Evolutionary conservation across 2,797 vertebrate genomes (phyloP), one percentile per base, ranked within the genome.

Genomic region (Neosilurus hyrtlii): DNA sequence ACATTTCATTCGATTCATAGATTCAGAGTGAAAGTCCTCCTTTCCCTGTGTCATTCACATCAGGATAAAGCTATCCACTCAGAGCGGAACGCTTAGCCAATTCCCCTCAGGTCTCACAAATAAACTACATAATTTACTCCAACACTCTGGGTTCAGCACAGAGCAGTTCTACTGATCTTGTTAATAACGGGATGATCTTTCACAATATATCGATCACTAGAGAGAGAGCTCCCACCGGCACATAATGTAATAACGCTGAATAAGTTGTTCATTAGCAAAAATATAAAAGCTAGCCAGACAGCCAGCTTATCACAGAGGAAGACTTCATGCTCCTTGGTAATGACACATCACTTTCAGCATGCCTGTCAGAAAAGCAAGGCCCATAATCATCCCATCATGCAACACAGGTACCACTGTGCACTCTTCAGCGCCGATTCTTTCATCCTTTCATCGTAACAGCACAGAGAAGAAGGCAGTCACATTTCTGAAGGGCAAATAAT

Each of bases 351-450:
- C 91, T 92, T 89, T 90, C 83, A 93, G 92, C 95, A 95, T 95
- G 94, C 95, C 93, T 92, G 86, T 89, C 87, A 87, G 89, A 87
- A 89, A 89, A 93, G 92, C 94, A 92, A 93, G 91, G 89, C 91
- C 89, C 86, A 86, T 82, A 87, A 86, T 90, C 75, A 89, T 90
- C 90, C 90, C 90, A 77, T 92, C 95, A 95, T 95, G 94, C 95
- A 95, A 91, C 89, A 92, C 86, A 89, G 86, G 87, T 88, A 89
- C 91, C 82, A 91, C 81, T 85, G 89, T 89, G 82, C 82, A 89
- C 85, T 86, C 85, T 87, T 87, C 35, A 82, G 83, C 89, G 24
- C 49, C 78, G 37, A 78, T 74, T 80, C 87, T 88, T 91, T 79
- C 52, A 88, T 88, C 84, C 80, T 86, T 87, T 89, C 88, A 85